phyloP scores from a whole-genome alignment of 2,888 invertebrate genomes.

The Spisula subtruncata region DNA sequence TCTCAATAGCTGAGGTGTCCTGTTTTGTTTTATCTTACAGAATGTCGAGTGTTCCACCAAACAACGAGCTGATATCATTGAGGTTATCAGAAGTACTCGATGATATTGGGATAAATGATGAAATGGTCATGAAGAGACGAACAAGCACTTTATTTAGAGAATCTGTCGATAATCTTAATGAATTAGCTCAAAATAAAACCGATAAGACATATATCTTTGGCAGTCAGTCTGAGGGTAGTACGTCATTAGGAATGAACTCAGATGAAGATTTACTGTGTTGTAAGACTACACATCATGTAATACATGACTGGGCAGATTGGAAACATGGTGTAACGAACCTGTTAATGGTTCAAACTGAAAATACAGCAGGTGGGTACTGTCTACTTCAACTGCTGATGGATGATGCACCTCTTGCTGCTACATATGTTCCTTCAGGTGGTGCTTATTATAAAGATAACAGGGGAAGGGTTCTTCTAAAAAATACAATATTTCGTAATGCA shows the following conservation, averaged over 20 bases:
- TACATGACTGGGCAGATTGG: conserved; percentile 5
- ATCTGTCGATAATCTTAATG: too few species aligned
- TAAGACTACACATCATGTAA: not conserved
- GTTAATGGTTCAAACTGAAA: conserved; percentile 26
- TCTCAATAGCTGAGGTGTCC: too few species aligned
- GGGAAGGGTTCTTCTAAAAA: not conserved
- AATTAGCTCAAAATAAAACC: too few species aligned
- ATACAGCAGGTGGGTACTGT: conserved; percentile 29
- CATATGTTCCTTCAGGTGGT: not conserved
- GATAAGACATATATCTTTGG: conserved; percentile 27
- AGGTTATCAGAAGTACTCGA: too few species aligned
- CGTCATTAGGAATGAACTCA: not conserved
- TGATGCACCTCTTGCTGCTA: conserved; percentile 1
- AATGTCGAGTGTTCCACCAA: too few species aligned
- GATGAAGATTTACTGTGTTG: conserved; percentile 24
- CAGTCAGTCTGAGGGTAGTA: conserved; percentile 46
- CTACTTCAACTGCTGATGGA: not conserved
- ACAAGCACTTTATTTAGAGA: too few species aligned
- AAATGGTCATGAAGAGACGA: too few species aligned
- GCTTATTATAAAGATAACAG: not conserved
- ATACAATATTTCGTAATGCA: not conserved
- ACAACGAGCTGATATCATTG: too few species aligned
- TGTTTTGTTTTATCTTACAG: too few species aligned
- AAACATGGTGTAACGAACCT: conserved; percentile 1
- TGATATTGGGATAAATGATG: too few species aligned